Base-by-base conservation (phyloP, 1,140 invertebrate genomes). In the Leptopilina clavipes region DNA sequence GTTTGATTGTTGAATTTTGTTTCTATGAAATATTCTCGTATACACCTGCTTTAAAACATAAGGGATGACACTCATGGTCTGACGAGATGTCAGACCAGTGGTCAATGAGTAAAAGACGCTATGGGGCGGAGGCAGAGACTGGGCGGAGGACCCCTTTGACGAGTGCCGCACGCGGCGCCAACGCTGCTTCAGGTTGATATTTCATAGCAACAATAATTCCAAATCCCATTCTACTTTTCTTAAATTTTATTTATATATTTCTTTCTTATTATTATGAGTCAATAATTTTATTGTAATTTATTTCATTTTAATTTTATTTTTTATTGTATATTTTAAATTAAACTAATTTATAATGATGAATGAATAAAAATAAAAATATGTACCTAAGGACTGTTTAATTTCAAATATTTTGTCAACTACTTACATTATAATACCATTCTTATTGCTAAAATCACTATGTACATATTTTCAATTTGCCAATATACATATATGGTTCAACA, bases 101-200 rank as follows among this genome's bases (percentile, higher is more conserved):
- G 70, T 54, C 17, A 17, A 71, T 77, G 74, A 72, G 75, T 74
- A 11, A 43, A 71, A 76, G 85, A 87, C 85, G 86, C 86, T 85
- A 89, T 89, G 86, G 85, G 88, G 89, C 89, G 89, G 89, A 89
- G 83, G 89, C 89, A 88, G 89, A 89, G 89, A 90, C 89, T 90
- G 89, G 89, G 89, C 89, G 89, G 88, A 86, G 86, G 87, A 87
- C 89, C 86, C 87, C 89, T 90, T 90, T 90, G 89, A 90, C 82
- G 89, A 87, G 86, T 86, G 89, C 89, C 89, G 89, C 89, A 80
- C 83, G 86, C 88, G 89, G 89, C 89, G 89, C 89, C 89, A 90
- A 11, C 19, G 43, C 40, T 71, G 71, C 76, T 77, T 74, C 59
- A 65, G 59, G 59, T 22, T 52, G 19, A 65, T 12, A 31, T 65